Base-by-base conservation (phyloP, 2,888 invertebrate genomes). In the Lasioglossum oenotherae region DNA sequence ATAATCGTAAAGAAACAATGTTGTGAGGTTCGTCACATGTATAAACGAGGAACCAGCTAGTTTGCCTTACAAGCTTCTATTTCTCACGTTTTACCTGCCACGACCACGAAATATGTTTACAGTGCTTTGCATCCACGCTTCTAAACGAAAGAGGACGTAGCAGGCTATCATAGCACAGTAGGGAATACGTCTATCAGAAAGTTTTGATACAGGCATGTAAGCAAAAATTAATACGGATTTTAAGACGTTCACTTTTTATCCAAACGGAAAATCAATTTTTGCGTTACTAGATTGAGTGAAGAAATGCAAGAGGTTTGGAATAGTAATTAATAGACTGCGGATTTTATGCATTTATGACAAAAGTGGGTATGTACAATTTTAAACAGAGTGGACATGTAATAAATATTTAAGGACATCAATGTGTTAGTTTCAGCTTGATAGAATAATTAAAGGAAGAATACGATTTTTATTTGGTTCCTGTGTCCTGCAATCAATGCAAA, bases 1-100 rank as follows among this genome's bases (percentile, higher is more conserved):
- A 85, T 85, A 85, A 85, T 80, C 85, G 80, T 85, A 85, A 85
- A 85, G 76, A 85, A 85, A 80, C 74, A 78, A 80, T 85, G 85
- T 80, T 77, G 80, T 44, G 64, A 72, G 71, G 27, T 49, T 80
- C 74, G 64, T 60, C 41, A 77, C 77, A n/a, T 60, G 74, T 10
- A n/a, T 27, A 41, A 72, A 64, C 75, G 44, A 75, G 49, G 49
- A 73, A 16, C 64, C 64, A 72, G 49, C 73, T 41, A 85, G 49
- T 80, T 77, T 49, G 60, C 57, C 46, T 67, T 73, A 57, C 53
- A 44, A 57, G 31, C 31, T 57, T 75, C 72, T 35, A 16, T 75
- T 57, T 78, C 31, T 41, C 60, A 69, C 46, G 53, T 27, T 69
- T 49, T 31, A 38, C 64, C 35, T 31, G 35, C 67, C 67, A 35